Base-by-base conservation (phyloP, 2,797 vertebrate genomes). In the Gastrophryne carolinensis region DNA sequence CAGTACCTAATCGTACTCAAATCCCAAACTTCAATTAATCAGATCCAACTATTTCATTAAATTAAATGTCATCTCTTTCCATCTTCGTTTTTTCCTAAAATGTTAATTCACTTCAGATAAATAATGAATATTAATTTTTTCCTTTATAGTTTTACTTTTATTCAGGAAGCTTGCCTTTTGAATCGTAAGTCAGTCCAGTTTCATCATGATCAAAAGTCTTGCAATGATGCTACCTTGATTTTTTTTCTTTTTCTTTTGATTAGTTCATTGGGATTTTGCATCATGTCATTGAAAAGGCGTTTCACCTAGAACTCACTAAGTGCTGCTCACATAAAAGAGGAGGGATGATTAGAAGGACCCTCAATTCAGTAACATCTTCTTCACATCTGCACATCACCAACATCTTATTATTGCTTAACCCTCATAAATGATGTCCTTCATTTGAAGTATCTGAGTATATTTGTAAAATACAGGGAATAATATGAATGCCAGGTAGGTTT, bases 51-150 rank as follows among this genome's bases (percentile, higher is more conserved):
- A 35, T 58, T 61, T 81, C 39, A 82, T 82, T 67, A 78, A 72
- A 60, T 72, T 73, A 81, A 71, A 78, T 58, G 62, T 73, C 71
- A 1, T 82, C 69, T 62, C n/a, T 83, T 80, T 81, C 81, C 66
- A 0, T 79, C 81, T 81, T 77, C 78, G 53, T 73, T 82, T 78
- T 88, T 84, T 86, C 86, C 81, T 15, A 8, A 80, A 81, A 84
- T 79, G 83, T 83, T 80, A 87, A 84, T 84, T 89, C 75, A 86
- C 87, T 87, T 89, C 81, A 75, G 85, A 83, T 83, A 88, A 83
- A 82, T 77, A 87, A 83, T 86, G 85, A 83, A 88, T 86, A 83
- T 81, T 84, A 86, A 86, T 85, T 84, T 82, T 84, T 78, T 79
- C 61, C 68, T 72, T 72, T 72, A 72, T 72, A 78, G 75, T 78